These are phyloP conservation scores for Ifrita kowaldi DNA, from an alignment of 2,113 vertebrate species.

Conservation along the genomic window DNA sequence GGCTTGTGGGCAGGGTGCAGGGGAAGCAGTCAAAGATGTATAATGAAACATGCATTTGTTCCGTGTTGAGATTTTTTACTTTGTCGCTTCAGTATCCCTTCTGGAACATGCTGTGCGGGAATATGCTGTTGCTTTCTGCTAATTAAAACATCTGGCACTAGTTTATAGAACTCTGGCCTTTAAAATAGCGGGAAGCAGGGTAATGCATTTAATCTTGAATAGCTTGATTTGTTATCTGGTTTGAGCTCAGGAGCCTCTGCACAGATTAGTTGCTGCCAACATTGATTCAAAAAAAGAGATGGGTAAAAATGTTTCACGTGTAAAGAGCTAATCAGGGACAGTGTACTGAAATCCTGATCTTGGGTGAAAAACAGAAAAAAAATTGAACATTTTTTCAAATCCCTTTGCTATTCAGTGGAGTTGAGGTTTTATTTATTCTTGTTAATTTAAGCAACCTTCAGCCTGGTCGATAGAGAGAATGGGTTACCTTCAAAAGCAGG, in stretches of 20 bases:
- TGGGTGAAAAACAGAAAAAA: background rate
- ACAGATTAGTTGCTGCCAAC: background rate
- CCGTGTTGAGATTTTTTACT: conserved; percentile 24
- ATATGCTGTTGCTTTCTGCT: conserved; percentile 47
- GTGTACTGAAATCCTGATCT: background rate
- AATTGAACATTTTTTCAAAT: background rate
- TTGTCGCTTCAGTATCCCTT: conserved; percentile 28
- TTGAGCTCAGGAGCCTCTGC: background rate
- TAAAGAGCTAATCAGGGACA: background rate
- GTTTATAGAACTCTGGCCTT: conserved; percentile 37
- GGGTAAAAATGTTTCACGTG: background rate
- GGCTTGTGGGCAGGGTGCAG: background rate
- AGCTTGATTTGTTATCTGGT: conserved; percentile 26
- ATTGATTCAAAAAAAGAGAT: background rate
- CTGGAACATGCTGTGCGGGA: conserved; percentile 45
- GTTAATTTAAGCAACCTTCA: background rate
- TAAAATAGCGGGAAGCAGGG: conserved; percentile 17
- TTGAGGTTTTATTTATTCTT: background rate
- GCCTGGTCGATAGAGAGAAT: background rate
- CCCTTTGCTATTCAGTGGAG: background rate
- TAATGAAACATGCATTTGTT: conserved; percentile 5
- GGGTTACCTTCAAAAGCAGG: conserved; percentile 13
- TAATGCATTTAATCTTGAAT: conserved; percentile 25
- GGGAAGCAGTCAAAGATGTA: background rate
- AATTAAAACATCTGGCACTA: conserved; percentile 64